A percentile compares a stretch with the other conserved stretches of the same genome.
phyloP scores from a whole-genome alignment of 2,797 vertebrate species.

The Paedocypris micromegethes region DNA sequence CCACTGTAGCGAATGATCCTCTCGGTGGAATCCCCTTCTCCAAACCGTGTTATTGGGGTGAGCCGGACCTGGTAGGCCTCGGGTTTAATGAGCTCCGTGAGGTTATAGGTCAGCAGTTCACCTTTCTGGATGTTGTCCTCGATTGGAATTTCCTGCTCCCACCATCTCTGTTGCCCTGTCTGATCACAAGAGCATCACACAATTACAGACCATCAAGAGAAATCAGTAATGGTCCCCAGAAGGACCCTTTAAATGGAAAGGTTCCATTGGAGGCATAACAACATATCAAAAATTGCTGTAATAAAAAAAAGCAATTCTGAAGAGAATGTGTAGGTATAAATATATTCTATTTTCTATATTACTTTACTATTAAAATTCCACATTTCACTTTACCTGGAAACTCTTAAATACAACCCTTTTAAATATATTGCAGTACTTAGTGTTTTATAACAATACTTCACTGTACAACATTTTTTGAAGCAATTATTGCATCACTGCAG shows the following conservation, averaged over 20 bases:
- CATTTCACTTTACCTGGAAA: too few species aligned
- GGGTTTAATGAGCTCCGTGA: slow-evolving; percentile 92
- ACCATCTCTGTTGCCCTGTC: slow-evolving; percentile 94
- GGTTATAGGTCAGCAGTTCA: slow-evolving; percentile 92
- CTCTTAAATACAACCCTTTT: too few species aligned
- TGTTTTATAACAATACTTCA: too few species aligned
- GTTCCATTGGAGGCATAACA: neutral
- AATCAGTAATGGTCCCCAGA: slow-evolving; percentile 7
- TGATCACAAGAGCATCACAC: slow-evolving; percentile 47
- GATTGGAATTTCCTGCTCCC: slow-evolving; percentile 94
- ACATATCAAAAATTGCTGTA: neutral
- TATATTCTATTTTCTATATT: too few species aligned
- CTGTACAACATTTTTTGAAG: too few species aligned
- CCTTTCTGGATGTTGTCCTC: slow-evolving; percentile 86
- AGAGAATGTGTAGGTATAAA: too few species aligned
- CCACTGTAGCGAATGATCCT: slow-evolving; percentile 39
- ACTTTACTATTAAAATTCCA: too few species aligned
- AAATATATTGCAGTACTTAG: too few species aligned
- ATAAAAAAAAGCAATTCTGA: too few species aligned
- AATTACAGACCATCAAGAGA: slow-evolving; percentile 9
- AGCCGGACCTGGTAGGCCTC: slow-evolving; percentile 94
- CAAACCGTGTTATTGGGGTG: slow-evolving; percentile 92
- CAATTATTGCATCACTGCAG: too few species aligned
- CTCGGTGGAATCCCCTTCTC: slow-evolving; percentile 92
- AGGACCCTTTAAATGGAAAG: slow-evolving; percentile 2